Evolutionary conservation across 2,113 vertebrate genomes (phyloP).

Genomic region (Lipotes vexillifer): DNA sequence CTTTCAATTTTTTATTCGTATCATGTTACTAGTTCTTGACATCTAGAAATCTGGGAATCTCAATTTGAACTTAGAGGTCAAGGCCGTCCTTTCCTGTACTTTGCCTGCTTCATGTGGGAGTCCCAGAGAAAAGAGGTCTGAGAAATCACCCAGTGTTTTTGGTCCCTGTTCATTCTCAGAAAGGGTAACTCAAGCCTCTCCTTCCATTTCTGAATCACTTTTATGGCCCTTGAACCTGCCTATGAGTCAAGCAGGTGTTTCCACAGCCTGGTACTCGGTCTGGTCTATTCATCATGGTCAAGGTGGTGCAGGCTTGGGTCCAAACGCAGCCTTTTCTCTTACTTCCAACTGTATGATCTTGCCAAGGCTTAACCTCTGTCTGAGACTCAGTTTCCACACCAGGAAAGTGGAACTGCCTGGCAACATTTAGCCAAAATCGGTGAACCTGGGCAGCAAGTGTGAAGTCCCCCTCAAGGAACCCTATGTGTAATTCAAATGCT

Average conservation of each 20-base stretch:
- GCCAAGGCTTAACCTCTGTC: neutral
- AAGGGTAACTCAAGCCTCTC: neutral
- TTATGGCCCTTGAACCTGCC: neutral
- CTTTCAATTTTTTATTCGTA: neutral
- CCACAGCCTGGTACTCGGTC: neutral
- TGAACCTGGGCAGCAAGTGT: neutral
- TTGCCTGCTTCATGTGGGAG: neutral
- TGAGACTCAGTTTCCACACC: neutral
- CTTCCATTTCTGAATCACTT: neutral
- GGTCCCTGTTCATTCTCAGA: neutral
- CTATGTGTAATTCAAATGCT: neutral
- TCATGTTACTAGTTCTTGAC: neutral
- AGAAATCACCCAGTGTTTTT: neutral
- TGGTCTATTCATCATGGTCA: neutral
- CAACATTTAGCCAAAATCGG: neutral
- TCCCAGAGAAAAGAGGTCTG: neutral
- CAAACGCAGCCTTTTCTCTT: neutral
- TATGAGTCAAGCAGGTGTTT: neutral
- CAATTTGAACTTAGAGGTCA: neutral
- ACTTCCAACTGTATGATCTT: neutral
- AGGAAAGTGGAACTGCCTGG: neutral
- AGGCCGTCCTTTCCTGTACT: neutral
- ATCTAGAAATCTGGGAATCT: neutral
- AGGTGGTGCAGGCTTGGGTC: neutral
- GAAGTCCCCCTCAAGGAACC: neutral